Base-by-base conservation (phyloP, 2,797 vertebrate species). In the Melanotaenia pygmaea region DNA sequence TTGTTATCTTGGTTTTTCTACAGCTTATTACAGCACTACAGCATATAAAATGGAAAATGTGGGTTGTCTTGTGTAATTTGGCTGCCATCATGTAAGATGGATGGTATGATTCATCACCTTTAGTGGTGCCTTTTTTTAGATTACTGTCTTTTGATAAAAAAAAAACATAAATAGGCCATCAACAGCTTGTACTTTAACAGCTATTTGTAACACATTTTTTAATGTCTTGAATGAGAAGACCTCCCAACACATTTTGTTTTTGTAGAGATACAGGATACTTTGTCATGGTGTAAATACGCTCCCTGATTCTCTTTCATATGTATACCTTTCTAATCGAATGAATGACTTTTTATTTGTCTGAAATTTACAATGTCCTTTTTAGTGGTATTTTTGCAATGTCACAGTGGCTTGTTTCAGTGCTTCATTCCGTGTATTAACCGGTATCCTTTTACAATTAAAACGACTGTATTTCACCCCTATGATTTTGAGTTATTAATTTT, bases 391-490 rank as follows among this genome's bases (percentile, higher is more conserved):
- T 93, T 91, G 87, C 86, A 87, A 87, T 77, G 92, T 93, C 90
- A 88, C 89, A 82, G 93, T 93, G 90, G 92, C 91, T 93, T 92
- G 89, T 92, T 91, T 90, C 88, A 88, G 89, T 91, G 89, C 90
- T 93, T 91, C 89, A 91, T 91, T 92, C 91, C 90, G 24, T 93
- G 92, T 93, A 91, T 88, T 93, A 88, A 92, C 87, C 74, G 72
- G 85, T 91, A 92, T 89, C 87, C 84, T 91, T 91, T 93, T 91
- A 74, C 91, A 92, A 94, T 89, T 93, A 94, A 94, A 93, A 89
- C 68, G 35, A 77, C 88, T 88, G 89, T 87, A 91, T 81, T 91
- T 89, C 85, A 89, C 34, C 28, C 68, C 34, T 74, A 45, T 74
- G 56, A 62, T 53, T 63, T 67, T 50, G 61, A 59, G 16, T 81